These are phyloP conservation scores for Paratilapia polleni DNA, from an alignment of 2,113 vertebrate genomes.

Conservation along the genomic window DNA sequence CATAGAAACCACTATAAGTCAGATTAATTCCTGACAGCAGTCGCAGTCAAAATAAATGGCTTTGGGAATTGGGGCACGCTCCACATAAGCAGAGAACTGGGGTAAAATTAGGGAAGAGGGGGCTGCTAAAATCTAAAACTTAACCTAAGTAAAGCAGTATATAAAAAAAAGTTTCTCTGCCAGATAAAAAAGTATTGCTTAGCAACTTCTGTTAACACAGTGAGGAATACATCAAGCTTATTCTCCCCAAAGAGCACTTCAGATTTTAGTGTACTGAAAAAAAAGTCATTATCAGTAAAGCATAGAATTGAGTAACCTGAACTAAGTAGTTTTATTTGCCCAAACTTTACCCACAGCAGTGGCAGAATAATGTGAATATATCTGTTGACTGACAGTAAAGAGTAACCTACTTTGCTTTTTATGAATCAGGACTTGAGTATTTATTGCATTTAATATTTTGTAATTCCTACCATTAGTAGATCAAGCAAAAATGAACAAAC, in stretches of 20 bases:
- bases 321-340: too few species aligned
- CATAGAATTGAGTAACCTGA: too few species aligned
- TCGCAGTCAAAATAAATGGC: conserved; percentile 80
- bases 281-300: background rate
- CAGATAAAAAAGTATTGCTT: background rate
- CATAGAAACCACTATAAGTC: conserved; percentile 73
- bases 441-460: too few species aligned
- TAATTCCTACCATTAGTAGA: too few species aligned
- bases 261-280: background rate
- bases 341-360: too few species aligned
- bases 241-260: background rate
- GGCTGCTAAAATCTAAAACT: background rate
- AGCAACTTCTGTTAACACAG: background rate
- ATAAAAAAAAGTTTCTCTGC: background rate
- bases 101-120: conserved; percentile 72
- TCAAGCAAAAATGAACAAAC: too few species aligned
- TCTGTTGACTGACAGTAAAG: too few species aligned
- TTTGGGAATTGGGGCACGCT: conserved; percentile 80
- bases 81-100: conserved; percentile 69
- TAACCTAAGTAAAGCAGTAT: background rate
- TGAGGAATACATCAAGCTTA: background rate
- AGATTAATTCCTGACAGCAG: conserved; percentile 76
- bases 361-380: too few species aligned
- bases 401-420: too few species aligned
- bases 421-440: too few species aligned